These are phyloP conservation scores for Muscicapa adusta DNA, from an alignment of 2,113 vertebrate species.

Conservation along the genomic window DNA sequence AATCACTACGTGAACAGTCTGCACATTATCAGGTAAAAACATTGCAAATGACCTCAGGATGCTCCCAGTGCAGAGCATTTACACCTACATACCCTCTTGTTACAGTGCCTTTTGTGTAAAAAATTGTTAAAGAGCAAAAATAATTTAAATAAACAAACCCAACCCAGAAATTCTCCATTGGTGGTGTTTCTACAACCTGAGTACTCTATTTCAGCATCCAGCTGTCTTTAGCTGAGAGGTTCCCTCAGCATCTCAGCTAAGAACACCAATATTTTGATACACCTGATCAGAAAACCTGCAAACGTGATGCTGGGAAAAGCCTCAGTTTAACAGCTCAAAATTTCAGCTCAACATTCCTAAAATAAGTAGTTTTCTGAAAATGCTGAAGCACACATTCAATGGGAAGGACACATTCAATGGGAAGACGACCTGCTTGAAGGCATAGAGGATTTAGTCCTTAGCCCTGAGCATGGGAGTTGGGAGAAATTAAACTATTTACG, in stretches of 20 bases:
- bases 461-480: background rate
- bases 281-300: background rate
- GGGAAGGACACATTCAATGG: background rate
- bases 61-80: background rate
- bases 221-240: background rate
- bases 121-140: background rate
- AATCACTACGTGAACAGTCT: background rate
- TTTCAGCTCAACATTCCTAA: background rate
- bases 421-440: background rate
- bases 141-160: background rate
- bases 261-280: background rate
- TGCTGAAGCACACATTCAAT: background rate
- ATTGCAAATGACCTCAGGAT: background rate
- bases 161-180: background rate
- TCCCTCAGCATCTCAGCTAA: background rate
- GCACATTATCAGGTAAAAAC: rapidly evolving
- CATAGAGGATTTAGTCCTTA: background rate
- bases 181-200: background rate
- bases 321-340: background rate
- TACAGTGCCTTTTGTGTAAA: background rate
- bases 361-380: background rate
- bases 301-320: background rate
- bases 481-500: background rate
- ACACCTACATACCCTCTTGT: background rate
- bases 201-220: background rate